These are phyloP conservation scores for Diorhabda elongata DNA, from an alignment of 1,140 invertebrate species.

Conservation along the genomic window DNA sequence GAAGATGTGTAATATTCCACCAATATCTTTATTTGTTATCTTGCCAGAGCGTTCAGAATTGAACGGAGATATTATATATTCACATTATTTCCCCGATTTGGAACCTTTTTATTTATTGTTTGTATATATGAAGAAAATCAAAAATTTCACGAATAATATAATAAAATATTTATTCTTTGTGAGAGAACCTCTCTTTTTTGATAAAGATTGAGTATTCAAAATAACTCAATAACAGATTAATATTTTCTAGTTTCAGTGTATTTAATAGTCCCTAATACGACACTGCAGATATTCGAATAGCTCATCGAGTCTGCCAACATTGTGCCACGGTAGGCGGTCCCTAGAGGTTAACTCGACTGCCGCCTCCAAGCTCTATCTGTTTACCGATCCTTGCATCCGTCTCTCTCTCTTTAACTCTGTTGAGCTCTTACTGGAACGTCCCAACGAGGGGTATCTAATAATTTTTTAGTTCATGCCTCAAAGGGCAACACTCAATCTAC, in stretches of 20 bases:
- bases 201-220: no score
- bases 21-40: no score
- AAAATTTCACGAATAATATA: no score
- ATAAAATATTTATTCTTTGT: no score
- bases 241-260: not conserved
- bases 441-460: not conserved
- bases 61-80: no score
- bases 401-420: constrained; percentile 6
- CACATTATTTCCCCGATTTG: no score
- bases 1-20: no score
- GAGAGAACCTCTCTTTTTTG: no score
- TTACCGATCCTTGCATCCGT: constrained; percentile 1
- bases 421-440: constrained; percentile 1
- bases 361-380: constrained; percentile 8
- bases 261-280: not conserved
- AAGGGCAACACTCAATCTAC: not conserved
- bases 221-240: no score
- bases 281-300: not conserved
- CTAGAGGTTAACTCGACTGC: constrained; percentile 7
- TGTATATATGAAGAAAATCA: no score
- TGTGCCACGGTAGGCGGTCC: constrained; percentile 2
- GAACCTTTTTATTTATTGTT: no score
- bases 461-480: not conserved
- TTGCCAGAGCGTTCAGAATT: no score
- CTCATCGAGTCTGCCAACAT: constrained; percentile 4